Evolutionary conservation across 2,888 invertebrate genomes (phyloP).

Genomic region (Melanophora roralis): DNA sequence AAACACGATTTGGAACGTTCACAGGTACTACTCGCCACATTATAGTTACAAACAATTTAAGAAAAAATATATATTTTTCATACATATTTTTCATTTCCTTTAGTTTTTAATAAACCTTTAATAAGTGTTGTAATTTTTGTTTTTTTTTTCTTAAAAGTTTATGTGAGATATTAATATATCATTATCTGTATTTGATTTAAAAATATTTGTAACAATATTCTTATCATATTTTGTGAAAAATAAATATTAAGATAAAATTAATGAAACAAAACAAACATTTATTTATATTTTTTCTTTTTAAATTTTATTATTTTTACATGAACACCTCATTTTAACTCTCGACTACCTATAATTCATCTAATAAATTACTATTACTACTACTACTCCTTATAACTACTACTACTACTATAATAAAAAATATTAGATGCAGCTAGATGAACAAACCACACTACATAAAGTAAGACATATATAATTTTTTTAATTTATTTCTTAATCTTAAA

Average conservation of each 20-base stretch:
- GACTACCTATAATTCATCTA: slow-evolving; percentile 61
- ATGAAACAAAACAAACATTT: slow-evolving; percentile 21
- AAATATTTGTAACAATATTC: slow-evolving; percentile 23
- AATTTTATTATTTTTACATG: slow-evolving; percentile 64
- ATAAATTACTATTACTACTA: slow-evolving; percentile 32
- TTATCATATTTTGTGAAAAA: not conserved
- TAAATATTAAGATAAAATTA: not conserved
- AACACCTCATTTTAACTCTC: slow-evolving; percentile 60
- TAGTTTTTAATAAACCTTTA: slow-evolving; percentile 52
- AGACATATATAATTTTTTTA: slow-evolving; percentile 63
- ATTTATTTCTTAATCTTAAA: slow-evolving; percentile 8
- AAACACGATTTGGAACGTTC: slow-evolving; percentile 91
- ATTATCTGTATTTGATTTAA: not conserved
- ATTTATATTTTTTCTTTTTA: slow-evolving; percentile 23
- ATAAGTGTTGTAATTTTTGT: slow-evolving; percentile 41
- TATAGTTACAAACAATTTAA: slow-evolving; percentile 28
- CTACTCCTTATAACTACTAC: slow-evolving; percentile 44
- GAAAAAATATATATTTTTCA: slow-evolving; percentile 57
- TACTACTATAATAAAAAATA: slow-evolving; percentile 63
- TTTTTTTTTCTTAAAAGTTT: not conserved
- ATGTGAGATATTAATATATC: not conserved
- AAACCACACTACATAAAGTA: slow-evolving; percentile 76
- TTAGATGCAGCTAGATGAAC: slow-evolving; percentile 76
- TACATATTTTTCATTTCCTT: slow-evolving; percentile 9
- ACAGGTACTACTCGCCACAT: slow-evolving; percentile 79